A percentile compares a stretch with the other conserved stretches of the same genome.
These are phyloP conservation scores for Egretta garzetta DNA, from an alignment of 2,113 vertebrate species.

Conservation along the genomic window DNA sequence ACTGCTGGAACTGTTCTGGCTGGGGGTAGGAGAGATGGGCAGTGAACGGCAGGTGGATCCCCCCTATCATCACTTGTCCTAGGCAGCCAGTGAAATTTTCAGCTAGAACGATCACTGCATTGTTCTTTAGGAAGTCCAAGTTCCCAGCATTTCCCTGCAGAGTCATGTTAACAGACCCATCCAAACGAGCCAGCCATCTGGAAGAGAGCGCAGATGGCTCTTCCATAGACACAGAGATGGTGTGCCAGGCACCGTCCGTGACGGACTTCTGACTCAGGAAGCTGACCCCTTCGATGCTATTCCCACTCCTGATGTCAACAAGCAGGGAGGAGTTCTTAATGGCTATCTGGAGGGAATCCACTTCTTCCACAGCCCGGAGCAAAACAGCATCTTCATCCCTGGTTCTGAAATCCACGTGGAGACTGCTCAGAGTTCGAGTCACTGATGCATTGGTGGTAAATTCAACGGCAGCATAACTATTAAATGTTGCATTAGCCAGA, in stretches of 20 bases:
- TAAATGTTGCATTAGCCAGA: constrained; percentile 85
- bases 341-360: constrained; percentile 80
- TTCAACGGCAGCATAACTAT: constrained; percentile 70
- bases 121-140: constrained; percentile 84
- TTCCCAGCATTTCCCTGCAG: constrained; percentile 72
- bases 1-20: constrained; percentile 73
- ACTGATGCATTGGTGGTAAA: constrained; percentile 79
- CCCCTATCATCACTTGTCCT: constrained; percentile 84
- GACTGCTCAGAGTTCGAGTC: constrained; percentile 64
- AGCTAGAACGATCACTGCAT: constrained; percentile 71
- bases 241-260: constrained; percentile 89
- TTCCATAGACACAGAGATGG: constrained; percentile 77
- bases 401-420: constrained; percentile 86
- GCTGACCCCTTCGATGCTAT: constrained; percentile 71
- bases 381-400: constrained; percentile 82
- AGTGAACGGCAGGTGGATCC: constrained; percentile 83
- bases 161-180: constrained; percentile 57
- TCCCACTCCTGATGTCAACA: constrained; percentile 78
- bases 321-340: constrained; percentile 83
- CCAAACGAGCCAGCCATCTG: constrained; percentile 82
- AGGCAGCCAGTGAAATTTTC: constrained; percentile 92
- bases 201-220: constrained; percentile 54
- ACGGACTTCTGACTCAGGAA: constrained; percentile 73
- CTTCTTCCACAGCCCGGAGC: constrained; percentile 69
- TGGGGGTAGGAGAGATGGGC: constrained; percentile 61